Conservation (phyloP, 2,113 vertebrate genomes). For the Gobiocypris rarus region DNA sequence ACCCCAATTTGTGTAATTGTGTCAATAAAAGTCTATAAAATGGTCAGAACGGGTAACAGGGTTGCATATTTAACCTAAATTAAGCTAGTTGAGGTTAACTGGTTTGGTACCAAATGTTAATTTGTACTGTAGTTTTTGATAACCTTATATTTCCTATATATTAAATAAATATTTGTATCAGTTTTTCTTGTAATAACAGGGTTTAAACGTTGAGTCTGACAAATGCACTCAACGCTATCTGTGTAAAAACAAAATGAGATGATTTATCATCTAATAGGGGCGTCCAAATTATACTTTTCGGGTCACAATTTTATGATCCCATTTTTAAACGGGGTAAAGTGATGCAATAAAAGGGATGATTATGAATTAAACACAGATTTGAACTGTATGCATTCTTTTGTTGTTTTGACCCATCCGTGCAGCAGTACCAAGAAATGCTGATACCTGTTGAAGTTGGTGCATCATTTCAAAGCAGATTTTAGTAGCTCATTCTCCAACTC, state of each 20-base stretch:
- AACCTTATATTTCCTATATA: background rate
- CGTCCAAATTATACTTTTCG: background rate
- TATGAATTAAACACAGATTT: background rate
- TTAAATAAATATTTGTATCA: background rate
- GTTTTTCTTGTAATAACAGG: background rate
- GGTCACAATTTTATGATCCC: background rate
- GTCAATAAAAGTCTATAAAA: background rate
- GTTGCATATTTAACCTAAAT: background rate
- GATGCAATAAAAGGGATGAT: background rate
- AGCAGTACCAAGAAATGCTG: conserved; percentile 22
- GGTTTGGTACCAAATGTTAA: background rate
- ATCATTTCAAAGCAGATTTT: conserved; percentile 65
- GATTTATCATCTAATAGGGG: background rate
- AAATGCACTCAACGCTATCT: background rate
- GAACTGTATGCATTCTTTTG: background rate
- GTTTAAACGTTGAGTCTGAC: background rate
- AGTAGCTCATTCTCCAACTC: conserved; percentile 47
- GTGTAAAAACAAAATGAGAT: background rate
- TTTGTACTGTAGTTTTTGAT: background rate
- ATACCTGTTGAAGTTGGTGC: conserved; percentile 63
- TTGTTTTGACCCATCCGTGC: background rate
- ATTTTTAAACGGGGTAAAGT: no score
- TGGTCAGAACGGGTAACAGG: background rate
- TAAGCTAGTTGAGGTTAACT: background rate
- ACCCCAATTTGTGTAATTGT: background rate